phyloP scores from a whole-genome alignment of 2,888 invertebrate species.

The Synanthedon andrenaeformis region DNA sequence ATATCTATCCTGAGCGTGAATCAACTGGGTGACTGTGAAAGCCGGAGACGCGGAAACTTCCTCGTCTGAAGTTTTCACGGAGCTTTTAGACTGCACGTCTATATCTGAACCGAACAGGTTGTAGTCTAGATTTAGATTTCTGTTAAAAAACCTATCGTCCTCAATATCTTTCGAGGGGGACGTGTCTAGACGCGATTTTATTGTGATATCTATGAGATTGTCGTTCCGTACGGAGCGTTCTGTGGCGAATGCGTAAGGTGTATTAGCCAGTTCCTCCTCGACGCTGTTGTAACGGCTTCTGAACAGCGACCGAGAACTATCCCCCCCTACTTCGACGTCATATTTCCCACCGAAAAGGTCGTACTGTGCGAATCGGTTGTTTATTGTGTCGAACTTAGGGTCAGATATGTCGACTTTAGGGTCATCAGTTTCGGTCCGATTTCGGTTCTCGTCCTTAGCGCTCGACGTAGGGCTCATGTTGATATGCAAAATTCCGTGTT shows the following conservation, averaged over 20 bases:
- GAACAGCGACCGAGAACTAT: conserved; percentile 45
- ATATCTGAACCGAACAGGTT: conserved; percentile 44
- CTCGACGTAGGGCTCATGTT: conserved; percentile 50
- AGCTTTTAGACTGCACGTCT: conserved; percentile 22
- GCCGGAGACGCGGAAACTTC: conserved; percentile 24
- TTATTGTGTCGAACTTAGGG: conserved; percentile 58
- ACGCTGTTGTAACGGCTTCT: conserved; percentile 63
- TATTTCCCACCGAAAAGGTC: conserved; percentile 58
- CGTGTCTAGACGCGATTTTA: conserved; percentile 17
- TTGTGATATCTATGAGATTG: conserved; percentile 35
- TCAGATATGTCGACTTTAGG: conserved; percentile 26
- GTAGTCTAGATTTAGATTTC: conserved; percentile 25
- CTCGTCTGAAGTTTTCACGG: conserved; percentile 11
- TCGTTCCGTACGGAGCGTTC: conserved; percentile 30
- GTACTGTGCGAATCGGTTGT: conserved; percentile 54
- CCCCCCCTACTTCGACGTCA: conserved; percentile 32
- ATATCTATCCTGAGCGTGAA: conserved; percentile 60
- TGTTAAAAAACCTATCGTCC: conserved; percentile 47
- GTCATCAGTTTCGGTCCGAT: conserved; percentile 6
- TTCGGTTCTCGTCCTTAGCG: conserved; percentile 17
- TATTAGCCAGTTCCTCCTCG: conserved; percentile 62
- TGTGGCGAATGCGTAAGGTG: conserved; percentile 62
- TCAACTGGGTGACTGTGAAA: conserved; percentile 57
- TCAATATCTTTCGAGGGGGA: conserved; percentile 49
- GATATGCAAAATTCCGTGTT: conserved; percentile 58